Evolutionary conservation across 30 jellyfish, hydroid and myxozoan genomes (phyloP).

Genomic region (Rhopilema esculentum): DNA sequence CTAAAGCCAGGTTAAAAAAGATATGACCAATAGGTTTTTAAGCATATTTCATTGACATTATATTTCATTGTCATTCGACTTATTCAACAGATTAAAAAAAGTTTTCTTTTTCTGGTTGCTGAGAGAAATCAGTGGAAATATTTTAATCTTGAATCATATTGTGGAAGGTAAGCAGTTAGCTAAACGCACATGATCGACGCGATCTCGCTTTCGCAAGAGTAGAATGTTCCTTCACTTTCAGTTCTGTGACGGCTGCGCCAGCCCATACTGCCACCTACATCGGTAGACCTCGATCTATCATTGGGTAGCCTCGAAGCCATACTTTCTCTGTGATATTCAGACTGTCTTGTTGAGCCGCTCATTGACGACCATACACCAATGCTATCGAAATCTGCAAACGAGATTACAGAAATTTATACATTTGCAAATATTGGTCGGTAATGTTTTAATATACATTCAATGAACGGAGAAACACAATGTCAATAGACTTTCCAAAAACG

Average conservation of each 20-base stretch:
- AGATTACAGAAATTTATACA: not conserved
- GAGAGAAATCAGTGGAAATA: no score
- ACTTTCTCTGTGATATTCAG: slow-evolving; percentile 48
- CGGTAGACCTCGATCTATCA: slow-evolving; percentile 71
- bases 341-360: slow-evolving; percentile 53
- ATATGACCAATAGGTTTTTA: no score
- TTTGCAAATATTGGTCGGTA: not conserved
- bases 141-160: no score
- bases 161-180: no score
- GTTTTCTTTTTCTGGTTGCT: no score
- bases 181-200: slow-evolving; percentile 31
- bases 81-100: no score
- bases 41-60: no score
- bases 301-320: slow-evolving; percentile 73
- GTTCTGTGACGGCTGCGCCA: slow-evolving; percentile 56
- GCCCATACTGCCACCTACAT: slow-evolving; percentile 35
- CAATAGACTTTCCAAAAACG: no score
- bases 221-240: slow-evolving; percentile 90
- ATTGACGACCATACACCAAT: slow-evolving; percentile 62
- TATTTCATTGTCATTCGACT: no score
- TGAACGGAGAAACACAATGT: no score
- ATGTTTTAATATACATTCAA: no score
- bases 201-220: slow-evolving; percentile 88
- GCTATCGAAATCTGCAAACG: slow-evolving; percentile 54
- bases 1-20: no score